Percentiles rank a stretch among this genome's conserved stretches.
Evolutionary conservation across 2,888 invertebrate genomes (phyloP).

Genomic region (Ormyrus rosae): DNA sequence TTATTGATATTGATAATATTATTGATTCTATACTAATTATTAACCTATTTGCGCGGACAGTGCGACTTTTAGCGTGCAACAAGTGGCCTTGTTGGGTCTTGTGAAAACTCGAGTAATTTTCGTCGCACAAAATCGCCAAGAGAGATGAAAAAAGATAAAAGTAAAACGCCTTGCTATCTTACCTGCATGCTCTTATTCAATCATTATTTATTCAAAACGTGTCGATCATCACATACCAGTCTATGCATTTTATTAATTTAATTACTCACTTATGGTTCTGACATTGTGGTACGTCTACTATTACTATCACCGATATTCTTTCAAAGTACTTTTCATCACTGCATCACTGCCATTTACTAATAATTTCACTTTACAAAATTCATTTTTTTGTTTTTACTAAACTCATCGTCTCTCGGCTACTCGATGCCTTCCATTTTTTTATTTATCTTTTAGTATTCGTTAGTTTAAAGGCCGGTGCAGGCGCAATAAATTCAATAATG

Average conservation of each 20-base stretch:
- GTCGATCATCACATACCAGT: conserved; percentile 3
- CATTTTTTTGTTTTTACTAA: neutral
- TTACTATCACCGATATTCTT: neutral
- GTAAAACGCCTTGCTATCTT: conserved; percentile 8
- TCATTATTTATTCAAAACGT: conserved; percentile 41
- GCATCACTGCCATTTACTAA: conserved; percentile 13
- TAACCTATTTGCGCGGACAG: conserved; percentile 19
- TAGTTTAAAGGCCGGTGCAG: no score
- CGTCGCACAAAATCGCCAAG: conserved; percentile 14
- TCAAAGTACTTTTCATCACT: neutral
- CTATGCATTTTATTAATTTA: conserved; percentile 18
- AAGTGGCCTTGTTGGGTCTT: conserved; percentile 47
- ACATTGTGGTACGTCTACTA: neutral
- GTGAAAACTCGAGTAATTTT: conserved; percentile 44
- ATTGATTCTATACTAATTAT: conserved; percentile 45
- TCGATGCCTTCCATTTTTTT: no score
- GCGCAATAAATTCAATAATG: no score
- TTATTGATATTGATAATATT: conserved; percentile 51
- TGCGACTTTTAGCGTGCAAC: conserved; percentile 24
- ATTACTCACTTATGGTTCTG: neutral
- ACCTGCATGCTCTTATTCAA: conserved; percentile 16
- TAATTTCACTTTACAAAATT: neutral
- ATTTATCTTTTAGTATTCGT: no score
- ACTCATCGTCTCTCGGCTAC: no score
- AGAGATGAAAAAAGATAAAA: conserved; percentile 6